phyloP scores from a whole-genome alignment of 2,113 vertebrate genomes.

The Poicephalus meyeri region DNA sequence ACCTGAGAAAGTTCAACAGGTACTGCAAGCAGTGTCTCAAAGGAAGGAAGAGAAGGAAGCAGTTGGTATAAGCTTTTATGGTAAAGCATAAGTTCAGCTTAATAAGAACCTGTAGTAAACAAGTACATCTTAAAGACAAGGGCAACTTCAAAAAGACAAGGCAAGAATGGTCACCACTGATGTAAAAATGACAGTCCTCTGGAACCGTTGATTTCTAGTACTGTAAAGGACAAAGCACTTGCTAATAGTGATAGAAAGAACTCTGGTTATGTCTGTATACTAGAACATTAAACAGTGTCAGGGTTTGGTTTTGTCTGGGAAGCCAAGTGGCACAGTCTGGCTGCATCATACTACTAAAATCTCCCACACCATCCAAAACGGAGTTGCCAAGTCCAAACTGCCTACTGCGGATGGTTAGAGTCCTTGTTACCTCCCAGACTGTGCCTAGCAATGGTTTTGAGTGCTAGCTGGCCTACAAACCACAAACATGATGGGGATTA shows the following conservation, averaged over 20 bases:
- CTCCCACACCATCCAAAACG: not conserved
- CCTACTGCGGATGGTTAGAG: not conserved
- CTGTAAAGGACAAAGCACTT: not conserved
- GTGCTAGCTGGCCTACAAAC: not conserved
- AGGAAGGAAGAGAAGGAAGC: not conserved
- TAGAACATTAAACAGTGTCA: not conserved
- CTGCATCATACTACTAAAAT: not conserved
- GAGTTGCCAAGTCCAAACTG: not conserved
- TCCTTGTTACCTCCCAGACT: not conserved
- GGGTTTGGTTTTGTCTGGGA: not conserved
- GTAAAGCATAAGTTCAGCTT: not conserved
- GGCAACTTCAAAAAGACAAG: not conserved
- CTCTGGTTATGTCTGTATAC: not conserved
- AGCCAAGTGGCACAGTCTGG: not conserved
- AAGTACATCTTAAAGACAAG: not conserved
- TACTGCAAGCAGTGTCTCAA: conserved; percentile 15
- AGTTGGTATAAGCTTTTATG: not conserved
- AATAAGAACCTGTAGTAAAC: not conserved
- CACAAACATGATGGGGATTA: not conserved
- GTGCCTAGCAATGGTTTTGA: not conserved
- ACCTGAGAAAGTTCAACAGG: conserved; percentile 65
- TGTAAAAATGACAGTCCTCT: not conserved
- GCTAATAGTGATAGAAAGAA: not conserved
- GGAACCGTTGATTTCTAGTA: not conserved
- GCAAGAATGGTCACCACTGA: not conserved